These are phyloP conservation scores for Neotragus pygmaeus DNA, from an alignment of 2,113 vertebrate genomes.

Conservation along the genomic window DNA sequence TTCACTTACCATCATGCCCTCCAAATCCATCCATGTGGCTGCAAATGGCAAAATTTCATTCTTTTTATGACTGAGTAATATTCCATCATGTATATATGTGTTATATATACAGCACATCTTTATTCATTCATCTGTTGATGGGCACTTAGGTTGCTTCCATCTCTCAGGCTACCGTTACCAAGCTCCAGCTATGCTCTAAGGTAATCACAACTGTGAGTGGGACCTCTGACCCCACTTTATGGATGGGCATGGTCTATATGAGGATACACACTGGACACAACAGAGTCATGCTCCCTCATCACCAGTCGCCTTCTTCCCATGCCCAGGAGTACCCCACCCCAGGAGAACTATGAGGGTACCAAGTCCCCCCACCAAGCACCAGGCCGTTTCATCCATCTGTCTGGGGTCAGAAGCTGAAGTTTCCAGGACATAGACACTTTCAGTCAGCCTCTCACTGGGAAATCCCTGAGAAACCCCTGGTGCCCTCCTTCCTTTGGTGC, in stretches of 20 bases:
- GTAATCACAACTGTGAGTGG: background rate
- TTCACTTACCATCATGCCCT: no score
- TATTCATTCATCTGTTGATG: background rate
- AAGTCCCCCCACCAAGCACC: background rate
- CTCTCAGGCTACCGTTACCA: fast-evolving
- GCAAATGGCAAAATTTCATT: no score
- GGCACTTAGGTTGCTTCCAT: background rate
- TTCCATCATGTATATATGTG: background rate
- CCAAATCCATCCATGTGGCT: no score
- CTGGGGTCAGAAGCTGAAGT: background rate
- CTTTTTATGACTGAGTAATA: background rate
- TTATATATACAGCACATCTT: background rate
- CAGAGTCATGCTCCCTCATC: no score
- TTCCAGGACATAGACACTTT: background rate
- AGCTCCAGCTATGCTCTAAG: background rate
- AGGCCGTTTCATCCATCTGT: fast-evolving
- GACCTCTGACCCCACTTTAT: fast-evolving
- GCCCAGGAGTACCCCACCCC: background rate
- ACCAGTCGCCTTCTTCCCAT: background rate
- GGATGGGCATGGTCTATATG: fast-evolving
- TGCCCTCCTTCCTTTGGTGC: background rate
- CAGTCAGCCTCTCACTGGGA: background rate
- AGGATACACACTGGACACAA: no score
- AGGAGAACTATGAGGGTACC: background rate
- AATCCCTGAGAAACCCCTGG: background rate